phyloP scores from a whole-genome alignment of 2,888 invertebrate genomes.

The Mesorhabditis belari region DNA sequence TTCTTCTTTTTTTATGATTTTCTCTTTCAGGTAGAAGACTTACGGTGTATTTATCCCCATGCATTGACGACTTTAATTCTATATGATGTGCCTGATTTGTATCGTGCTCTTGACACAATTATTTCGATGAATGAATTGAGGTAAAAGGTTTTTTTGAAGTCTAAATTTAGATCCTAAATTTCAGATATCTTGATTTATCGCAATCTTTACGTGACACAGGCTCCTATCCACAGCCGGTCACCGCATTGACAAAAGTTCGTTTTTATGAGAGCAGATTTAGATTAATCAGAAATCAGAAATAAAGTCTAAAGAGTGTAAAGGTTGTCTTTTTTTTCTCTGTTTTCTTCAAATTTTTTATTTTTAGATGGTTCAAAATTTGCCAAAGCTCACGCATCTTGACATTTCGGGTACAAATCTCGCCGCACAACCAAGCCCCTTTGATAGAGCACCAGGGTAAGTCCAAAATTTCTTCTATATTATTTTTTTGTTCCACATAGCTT shows the following conservation, averaged over 20 bases:
- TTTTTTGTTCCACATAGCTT: no score
- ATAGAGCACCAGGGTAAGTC: conserved; percentile 12
- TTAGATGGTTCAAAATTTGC: conserved; percentile 69
- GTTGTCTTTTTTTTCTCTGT: no score
- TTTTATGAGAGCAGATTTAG: no score
- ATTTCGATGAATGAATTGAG: conserved; percentile 58
- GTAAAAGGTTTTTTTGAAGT: conserved; percentile 46
- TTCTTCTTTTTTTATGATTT: not conserved
- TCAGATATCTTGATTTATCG: conserved; percentile 77
- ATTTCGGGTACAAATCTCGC: conserved; percentile 93
- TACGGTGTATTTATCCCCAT: conserved; percentile 66
- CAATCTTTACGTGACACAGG: conserved; percentile 63
- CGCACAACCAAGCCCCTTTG: conserved; percentile 65
- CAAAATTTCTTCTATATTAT: no score
- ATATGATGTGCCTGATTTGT: conserved; percentile 71
- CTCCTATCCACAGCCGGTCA: conserved; percentile 70
- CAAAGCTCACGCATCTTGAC: conserved; percentile 74
- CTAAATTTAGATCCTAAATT: conserved; percentile 28
- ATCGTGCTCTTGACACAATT: conserved; percentile 57
- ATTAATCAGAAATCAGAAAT: no score
- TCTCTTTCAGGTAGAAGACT: conserved; percentile 58
- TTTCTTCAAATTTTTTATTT: conserved; percentile 59
- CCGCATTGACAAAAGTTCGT: conserved; percentile 57
- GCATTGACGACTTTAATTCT: conserved; percentile 69
- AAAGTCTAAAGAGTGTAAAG: no score